These are phyloP conservation scores for Dysidea cf. avara DNA, from an alignment of 37 sponge, comb jelly and placozoan genomes.

Conservation along the genomic window DNA sequence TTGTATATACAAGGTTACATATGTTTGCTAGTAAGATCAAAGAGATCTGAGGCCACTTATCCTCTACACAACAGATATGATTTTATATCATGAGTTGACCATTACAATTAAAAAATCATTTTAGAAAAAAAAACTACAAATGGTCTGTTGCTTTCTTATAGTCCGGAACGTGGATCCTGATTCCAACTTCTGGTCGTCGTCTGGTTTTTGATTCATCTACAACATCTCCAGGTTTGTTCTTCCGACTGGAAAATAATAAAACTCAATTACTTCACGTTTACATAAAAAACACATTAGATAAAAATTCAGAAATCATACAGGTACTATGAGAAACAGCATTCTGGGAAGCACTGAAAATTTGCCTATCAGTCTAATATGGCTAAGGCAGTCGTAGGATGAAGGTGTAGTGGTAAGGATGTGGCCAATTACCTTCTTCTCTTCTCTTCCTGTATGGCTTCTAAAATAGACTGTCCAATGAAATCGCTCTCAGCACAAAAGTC, in stretches of 20 bases:
- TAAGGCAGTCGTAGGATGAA: background rate
- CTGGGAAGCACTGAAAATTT: conserved; percentile 6
- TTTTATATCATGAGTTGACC: no score
- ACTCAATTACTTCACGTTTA: no score
- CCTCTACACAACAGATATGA: no score
- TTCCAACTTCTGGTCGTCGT: conserved; percentile 73
- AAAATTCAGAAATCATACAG: background rate
- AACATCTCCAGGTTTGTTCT: conserved; percentile 35
- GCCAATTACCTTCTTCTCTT: conserved; percentile 61
- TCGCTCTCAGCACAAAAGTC: conserved; percentile 67
- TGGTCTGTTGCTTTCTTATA: no score
- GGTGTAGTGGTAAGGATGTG: background rate
- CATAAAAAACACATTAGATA: no score
- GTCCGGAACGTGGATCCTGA: conserved; percentile 78
- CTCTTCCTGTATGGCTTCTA: conserved; percentile 66
- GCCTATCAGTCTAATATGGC: background rate
- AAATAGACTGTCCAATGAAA: conserved; percentile 48
- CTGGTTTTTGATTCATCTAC: no score
- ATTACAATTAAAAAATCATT: no score
- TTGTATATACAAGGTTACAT: no score
- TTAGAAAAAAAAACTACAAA: no score
- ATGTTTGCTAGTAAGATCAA: no score
- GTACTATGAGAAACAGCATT: no score
- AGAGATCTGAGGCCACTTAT: no score
- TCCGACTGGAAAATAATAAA: conserved; percentile 24